Percentiles rank a stretch among this genome's conserved stretches.
Evolutionary conservation across 2,888 invertebrate genomes (phyloP).

Genomic region (Noctua fimbriata): DNA sequence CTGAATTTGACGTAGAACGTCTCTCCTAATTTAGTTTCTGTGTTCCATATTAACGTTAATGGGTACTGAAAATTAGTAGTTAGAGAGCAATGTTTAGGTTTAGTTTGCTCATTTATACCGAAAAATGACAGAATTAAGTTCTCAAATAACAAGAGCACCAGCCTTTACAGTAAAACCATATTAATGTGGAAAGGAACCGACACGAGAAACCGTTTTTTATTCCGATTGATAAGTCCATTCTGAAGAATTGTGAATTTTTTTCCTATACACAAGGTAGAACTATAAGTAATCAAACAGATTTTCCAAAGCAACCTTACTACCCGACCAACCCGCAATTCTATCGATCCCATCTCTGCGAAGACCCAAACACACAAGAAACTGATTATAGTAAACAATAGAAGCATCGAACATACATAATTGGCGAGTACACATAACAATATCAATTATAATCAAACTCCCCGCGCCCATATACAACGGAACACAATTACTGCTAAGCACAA

Average conservation of each 20-base stretch:
- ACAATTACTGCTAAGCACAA: conserved; percentile 86
- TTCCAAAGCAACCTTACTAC: neutral
- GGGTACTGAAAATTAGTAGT: conserved; percentile 20
- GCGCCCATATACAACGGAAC: conserved; percentile 76
- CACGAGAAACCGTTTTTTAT: neutral
- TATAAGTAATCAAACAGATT: neutral
- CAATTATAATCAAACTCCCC: conserved; percentile 74
- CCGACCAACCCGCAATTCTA: neutral
- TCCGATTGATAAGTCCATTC: neutral
- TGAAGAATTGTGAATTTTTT: neutral
- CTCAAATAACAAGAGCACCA: too few relatives aligned
- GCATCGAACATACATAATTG: conserved; percentile 44
- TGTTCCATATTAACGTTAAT: conserved; percentile 21
- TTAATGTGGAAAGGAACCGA: neutral
- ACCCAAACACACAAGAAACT: neutral
- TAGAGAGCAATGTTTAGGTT: neutral
- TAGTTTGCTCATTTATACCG: neutral
- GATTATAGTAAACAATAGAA: conserved; percentile 26
- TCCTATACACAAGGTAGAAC: neutral
- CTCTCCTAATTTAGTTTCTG: conserved; percentile 42
- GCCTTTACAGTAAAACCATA: neutral
- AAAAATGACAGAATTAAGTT: neutral
- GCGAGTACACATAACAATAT: conserved; percentile 71
- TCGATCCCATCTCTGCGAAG: neutral
- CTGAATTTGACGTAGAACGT: conserved; percentile 14